phyloP scores from a whole-genome alignment of 2,113 vertebrate species.

The Entelurus aequoreus region DNA sequence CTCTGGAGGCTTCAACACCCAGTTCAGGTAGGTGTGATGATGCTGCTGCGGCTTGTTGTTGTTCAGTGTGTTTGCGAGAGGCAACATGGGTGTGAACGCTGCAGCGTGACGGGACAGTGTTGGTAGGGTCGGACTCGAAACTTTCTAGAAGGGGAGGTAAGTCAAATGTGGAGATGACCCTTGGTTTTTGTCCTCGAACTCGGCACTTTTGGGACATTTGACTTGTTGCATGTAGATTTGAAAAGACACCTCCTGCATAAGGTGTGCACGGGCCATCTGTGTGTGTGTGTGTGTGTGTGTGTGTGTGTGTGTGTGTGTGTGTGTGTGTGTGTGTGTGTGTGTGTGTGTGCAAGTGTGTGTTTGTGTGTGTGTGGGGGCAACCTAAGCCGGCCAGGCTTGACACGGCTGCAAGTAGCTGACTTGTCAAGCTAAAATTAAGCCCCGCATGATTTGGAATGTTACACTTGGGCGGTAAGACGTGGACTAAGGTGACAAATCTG shows the following conservation, averaged over 20 bases:
- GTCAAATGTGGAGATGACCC: no score
- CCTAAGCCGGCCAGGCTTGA: slow-evolving; percentile 47
- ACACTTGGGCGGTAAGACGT: slow-evolving; percentile 62
- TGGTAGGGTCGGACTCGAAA: no score
- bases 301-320: background rate
- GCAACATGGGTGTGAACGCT: background rate
- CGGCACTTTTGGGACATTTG: no score
- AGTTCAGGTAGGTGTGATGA: slow-evolving; percentile 59
- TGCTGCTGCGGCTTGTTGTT: slow-evolving; percentile 18
- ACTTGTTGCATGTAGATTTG: no score
- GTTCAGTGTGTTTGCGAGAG: background rate
- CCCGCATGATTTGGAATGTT: slow-evolving; percentile 72
- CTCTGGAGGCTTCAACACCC: slow-evolving; percentile 4
- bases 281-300: no score
- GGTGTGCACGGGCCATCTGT: no score
- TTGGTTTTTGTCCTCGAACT: no score
- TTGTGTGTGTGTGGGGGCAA: slow-evolving; percentile 26
- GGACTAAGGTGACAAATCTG: slow-evolving; percentile 56
- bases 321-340: background rate
- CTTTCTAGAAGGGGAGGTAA: no score
- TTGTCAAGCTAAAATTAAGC: slow-evolving; percentile 76
- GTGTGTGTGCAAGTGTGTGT: background rate
- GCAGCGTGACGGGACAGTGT: no score
- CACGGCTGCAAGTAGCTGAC: slow-evolving; percentile 60
- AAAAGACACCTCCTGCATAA: no score